phyloP scores from a whole-genome alignment of 2,888 invertebrate genomes.

The Mesoligia furuncula region DNA sequence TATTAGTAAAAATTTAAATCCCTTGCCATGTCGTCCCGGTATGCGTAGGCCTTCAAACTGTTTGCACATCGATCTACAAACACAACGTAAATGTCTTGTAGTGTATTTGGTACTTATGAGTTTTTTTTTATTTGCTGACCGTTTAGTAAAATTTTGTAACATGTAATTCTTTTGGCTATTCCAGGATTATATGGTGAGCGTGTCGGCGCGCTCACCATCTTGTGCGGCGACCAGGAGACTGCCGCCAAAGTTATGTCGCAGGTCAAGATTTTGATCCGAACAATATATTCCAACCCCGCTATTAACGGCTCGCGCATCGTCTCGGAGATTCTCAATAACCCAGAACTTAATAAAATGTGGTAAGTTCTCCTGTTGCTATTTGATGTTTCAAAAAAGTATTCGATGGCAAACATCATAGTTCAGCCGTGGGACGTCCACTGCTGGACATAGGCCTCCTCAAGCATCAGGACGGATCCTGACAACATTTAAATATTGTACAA shows the following conservation, averaged over 20 bases:
- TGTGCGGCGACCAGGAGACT: slow-evolving; percentile 94
- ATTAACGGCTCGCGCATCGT: slow-evolving; percentile 98
- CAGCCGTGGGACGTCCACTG: neutral
- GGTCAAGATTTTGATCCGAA: slow-evolving; percentile 98
- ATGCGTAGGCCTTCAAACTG: no score
- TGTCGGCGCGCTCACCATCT: slow-evolving; percentile 96
- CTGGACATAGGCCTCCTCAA: neutral
- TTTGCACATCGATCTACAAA: neutral
- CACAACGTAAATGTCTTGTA: neutral
- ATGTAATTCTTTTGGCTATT: slow-evolving; percentile 30
- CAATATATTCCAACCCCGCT: slow-evolving; percentile 99
- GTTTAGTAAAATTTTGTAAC: neutral
- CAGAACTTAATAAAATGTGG: slow-evolving; percentile 94
- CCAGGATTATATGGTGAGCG: slow-evolving; percentile 95
- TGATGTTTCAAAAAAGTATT: neutral
- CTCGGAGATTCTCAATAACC: slow-evolving; percentile 94
- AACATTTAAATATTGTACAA: neutral
- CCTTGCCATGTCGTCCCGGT: no score
- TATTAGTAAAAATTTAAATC: no score
- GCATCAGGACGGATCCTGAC: neutral
- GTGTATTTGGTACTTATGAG: neutral
- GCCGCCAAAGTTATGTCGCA: slow-evolving; percentile 97
- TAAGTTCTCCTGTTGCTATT: slow-evolving; percentile 72
- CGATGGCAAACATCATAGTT: neutral
- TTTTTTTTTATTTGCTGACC: neutral